These are phyloP conservation scores for Drosophila kokeensis DNA, from an alignment of 2,888 invertebrate species.

Conservation along the genomic window DNA sequence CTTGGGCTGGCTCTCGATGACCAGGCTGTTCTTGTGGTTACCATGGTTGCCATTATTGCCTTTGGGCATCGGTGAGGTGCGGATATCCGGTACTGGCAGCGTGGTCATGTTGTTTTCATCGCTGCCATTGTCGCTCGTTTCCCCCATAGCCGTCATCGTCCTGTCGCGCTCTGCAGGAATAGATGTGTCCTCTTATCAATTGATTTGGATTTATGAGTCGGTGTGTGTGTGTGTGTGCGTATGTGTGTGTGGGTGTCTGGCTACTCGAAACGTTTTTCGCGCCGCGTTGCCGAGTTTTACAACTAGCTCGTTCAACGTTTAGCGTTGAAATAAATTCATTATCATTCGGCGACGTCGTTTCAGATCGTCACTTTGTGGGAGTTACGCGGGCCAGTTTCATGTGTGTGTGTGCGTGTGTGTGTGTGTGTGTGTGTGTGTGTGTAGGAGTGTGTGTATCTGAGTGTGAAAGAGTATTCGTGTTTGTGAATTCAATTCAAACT, in stretches of 20 bases:
- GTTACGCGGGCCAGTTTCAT: slow-evolving; percentile 33
- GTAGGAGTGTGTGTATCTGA: slow-evolving; percentile 29
- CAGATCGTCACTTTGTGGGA: slow-evolving; percentile 54
- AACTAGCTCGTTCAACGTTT: slow-evolving; percentile 80
- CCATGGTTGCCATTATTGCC: slow-evolving; percentile 41
- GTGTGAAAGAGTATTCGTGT: slow-evolving; percentile 12
- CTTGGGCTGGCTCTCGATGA: slow-evolving; percentile 85
- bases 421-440: slow-evolving; percentile 6
- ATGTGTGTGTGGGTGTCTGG: neutral
- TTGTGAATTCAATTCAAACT: slow-evolving; percentile 50
- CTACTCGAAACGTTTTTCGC: slow-evolving; percentile 2
- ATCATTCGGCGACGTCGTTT: slow-evolving; percentile 43
- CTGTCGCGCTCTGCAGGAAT: slow-evolving; percentile 24
- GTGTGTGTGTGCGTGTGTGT: neutral
- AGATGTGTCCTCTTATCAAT: slow-evolving; percentile 24
- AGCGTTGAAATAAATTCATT: slow-evolving; percentile 80
- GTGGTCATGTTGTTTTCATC: slow-evolving; percentile 44
- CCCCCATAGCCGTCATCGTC: slow-evolving; percentile 67
- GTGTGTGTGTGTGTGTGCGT: neutral
- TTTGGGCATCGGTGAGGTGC: slow-evolving; percentile 57
- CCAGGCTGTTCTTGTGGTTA: slow-evolving; percentile 63
- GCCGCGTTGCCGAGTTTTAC: slow-evolving; percentile 59
- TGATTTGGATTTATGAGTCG: slow-evolving; percentile 14
- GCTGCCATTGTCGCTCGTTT: slow-evolving; percentile 43
- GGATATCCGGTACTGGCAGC: slow-evolving; percentile 33